Conservation (phyloP, 1,140 invertebrate genomes). For the Penaeus japonicus region DNA sequence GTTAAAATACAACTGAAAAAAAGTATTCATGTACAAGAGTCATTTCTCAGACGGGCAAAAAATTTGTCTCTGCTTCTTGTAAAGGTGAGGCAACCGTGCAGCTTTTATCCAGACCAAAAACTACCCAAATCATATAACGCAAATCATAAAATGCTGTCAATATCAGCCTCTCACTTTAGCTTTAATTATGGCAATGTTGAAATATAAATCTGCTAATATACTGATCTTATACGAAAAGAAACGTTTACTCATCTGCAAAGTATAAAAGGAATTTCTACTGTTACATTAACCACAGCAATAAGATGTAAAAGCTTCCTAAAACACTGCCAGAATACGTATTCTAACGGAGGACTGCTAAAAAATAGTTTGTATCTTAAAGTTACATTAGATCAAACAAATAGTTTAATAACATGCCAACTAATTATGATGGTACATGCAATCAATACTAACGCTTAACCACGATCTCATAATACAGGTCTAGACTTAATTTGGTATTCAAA, state of each 20-base stretch:
- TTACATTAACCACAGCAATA: too few species aligned
- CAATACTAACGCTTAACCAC: conserved; percentile 18
- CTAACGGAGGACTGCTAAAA: too few species aligned
- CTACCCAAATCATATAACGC: background rate
- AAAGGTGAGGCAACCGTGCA: too few species aligned
- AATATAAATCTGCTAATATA: too few species aligned
- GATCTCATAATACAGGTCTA: background rate
- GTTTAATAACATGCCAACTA: background rate
- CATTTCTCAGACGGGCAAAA: too few species aligned
- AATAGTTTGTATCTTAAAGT: too few species aligned
- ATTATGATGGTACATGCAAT: conserved; percentile 15
- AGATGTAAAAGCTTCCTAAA: background rate
- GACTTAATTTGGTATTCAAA: conserved; percentile 2
- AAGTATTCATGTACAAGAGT: background rate
- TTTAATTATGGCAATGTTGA: conserved; percentile 24
- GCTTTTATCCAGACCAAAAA: conserved; percentile 31
- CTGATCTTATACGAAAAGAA: too few species aligned
- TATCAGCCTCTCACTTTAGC: background rate
- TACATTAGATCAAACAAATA: background rate
- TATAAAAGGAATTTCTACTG: too few species aligned
- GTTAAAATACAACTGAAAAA: background rate
- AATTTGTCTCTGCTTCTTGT: too few species aligned
- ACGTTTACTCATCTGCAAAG: too few species aligned
- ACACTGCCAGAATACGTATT: background rate
- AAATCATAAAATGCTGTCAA: background rate